These are phyloP conservation scores for Pollicipes pollicipes DNA, from an alignment of 1,140 invertebrate genomes.

Conservation along the genomic window DNA sequence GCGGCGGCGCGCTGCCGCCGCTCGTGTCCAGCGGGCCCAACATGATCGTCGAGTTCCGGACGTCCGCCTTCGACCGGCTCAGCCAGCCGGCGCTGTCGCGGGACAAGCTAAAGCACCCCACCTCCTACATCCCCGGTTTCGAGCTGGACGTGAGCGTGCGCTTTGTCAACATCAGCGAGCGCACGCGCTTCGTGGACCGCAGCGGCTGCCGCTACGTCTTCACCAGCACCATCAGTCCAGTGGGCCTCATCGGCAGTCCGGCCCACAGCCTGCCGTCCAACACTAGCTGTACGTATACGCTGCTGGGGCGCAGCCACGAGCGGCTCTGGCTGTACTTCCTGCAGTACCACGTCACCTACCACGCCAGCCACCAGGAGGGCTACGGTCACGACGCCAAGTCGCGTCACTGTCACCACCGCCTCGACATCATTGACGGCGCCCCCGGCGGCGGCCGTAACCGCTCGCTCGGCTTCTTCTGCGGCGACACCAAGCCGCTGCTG, in stretches of 20 bases:
- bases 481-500: constrained; percentile 48
- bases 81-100: constrained; percentile 17
- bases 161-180: constrained; percentile 29
- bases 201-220: background rate
- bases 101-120: background rate
- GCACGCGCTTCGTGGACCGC: background rate
- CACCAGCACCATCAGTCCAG: background rate
- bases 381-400: background rate
- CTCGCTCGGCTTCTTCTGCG: constrained; percentile 48
- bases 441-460: background rate
- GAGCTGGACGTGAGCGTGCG: constrained; percentile 64
- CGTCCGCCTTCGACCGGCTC: constrained; percentile 73
- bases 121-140: constrained; percentile 43
- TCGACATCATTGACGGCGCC: background rate
- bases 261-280: constrained; percentile 19
- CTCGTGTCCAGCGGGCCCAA: constrained; percentile 69
- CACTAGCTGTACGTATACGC: constrained; percentile 17
- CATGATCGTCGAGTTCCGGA: constrained; percentile 69
- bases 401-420: background rate
- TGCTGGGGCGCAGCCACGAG: constrained; percentile 17
- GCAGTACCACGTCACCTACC: constrained; percentile 17
- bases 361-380: constrained; percentile 6
- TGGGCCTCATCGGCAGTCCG: constrained; percentile 7
- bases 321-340: constrained; percentile 20
- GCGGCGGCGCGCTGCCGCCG: constrained; percentile 60